Evolutionary conservation across 1,140 invertebrate genomes (phyloP).

Genomic region (Steinernema khuongi): DNA sequence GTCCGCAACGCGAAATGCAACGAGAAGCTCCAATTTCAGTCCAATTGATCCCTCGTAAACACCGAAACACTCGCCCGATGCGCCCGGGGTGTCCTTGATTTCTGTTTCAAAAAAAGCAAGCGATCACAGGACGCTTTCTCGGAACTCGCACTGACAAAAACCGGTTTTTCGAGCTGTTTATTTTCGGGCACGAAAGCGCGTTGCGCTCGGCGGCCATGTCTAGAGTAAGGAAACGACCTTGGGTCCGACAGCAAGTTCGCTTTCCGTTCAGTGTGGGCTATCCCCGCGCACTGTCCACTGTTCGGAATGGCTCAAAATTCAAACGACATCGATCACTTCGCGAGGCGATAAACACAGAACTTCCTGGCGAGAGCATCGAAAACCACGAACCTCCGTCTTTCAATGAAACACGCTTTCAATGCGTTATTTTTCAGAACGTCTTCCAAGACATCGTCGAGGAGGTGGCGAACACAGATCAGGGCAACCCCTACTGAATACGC

Average conservation of each 20-base stretch:
- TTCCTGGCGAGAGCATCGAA: background rate
- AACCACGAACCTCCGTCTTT: background rate
- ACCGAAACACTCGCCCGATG: background rate
- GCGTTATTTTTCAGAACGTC: background rate
- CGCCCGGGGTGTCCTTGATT: background rate
- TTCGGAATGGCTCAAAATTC: background rate
- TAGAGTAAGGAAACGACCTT: background rate
- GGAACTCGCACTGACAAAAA: background rate
- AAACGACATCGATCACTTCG: background rate
- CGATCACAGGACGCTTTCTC: background rate
- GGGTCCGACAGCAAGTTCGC: background rate
- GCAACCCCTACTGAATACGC: background rate
- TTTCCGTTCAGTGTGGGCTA: background rate
- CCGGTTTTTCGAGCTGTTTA: background rate
- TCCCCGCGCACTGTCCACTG: background rate
- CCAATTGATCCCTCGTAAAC: too few relatives aligned
- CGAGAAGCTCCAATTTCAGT: too few relatives aligned
- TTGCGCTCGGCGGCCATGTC: background rate
- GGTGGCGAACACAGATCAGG: conserved; percentile 8
- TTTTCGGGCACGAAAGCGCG: background rate
- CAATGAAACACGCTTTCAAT: background rate
- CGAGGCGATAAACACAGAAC: background rate
- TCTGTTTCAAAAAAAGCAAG: background rate
- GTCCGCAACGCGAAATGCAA: too few relatives aligned
- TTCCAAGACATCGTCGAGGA: conserved; percentile 13